A percentile compares a stretch with the other conserved stretches of the same genome.
These are phyloP conservation scores for Calameuta idolon DNA, from an alignment of 2,888 invertebrate species.

Conservation along the genomic window DNA sequence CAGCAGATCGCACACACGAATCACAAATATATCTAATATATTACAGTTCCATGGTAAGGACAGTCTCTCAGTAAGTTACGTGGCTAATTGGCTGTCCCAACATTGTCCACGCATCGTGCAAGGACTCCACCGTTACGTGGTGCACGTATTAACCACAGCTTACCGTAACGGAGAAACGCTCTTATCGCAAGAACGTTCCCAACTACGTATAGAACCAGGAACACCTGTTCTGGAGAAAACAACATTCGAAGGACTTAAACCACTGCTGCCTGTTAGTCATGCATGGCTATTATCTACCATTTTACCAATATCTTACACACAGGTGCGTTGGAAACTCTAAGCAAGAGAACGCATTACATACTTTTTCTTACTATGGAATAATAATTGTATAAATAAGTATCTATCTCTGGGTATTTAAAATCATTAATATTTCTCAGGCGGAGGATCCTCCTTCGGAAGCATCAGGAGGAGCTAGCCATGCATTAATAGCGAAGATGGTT, in stretches of 20 bases:
- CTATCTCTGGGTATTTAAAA: not conserved
- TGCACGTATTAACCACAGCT: conserved; percentile 73
- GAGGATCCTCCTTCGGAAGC: conserved; percentile 41
- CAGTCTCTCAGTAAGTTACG: conserved; percentile 79
- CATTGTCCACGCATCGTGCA: conserved; percentile 82
- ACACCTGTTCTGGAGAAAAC: conserved; percentile 77
- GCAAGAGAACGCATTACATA: not conserved
- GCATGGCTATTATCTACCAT: conserved; percentile 80
- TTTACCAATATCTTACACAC: conserved; percentile 69
- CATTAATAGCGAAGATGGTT: conserved; percentile 55
- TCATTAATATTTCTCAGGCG: conserved; percentile 26
- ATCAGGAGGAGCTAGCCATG: conserved; percentile 37
- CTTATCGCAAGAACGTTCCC: conserved; percentile 55
- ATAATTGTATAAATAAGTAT: not conserved
- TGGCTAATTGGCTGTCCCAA: conserved; percentile 84
- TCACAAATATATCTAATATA: conserved; percentile 7
- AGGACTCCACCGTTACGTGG: conserved; percentile 79
- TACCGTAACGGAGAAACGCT: conserved; percentile 66
- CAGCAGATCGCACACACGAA: not conserved
- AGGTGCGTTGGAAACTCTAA: conserved; percentile 50
- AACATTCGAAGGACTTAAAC: conserved; percentile 49
- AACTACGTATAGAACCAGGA: conserved; percentile 75
- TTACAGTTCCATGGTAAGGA: conserved; percentile 81
- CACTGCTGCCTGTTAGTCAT: conserved; percentile 73
- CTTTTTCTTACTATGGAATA: not conserved